Evolutionary conservation across 2,888 invertebrate species (phyloP).

Genomic region (Troilus luridus): DNA sequence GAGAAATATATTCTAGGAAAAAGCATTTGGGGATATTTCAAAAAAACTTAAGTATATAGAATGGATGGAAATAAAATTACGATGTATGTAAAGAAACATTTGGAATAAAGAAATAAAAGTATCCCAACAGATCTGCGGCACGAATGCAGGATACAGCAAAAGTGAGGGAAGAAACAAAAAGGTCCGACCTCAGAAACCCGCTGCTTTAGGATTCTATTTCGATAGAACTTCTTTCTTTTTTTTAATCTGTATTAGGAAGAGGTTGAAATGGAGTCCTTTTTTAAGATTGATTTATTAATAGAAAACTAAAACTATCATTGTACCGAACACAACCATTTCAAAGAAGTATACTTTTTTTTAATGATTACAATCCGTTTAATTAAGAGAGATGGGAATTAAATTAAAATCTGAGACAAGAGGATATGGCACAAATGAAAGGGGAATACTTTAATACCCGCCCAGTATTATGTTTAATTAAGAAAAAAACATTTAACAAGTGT

Average conservation of each 20-base stretch:
- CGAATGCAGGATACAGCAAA: background rate
- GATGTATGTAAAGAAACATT: background rate
- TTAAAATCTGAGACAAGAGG: constrained; percentile 1
- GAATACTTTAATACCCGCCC: background rate
- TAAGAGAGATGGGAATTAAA: constrained; percentile 22
- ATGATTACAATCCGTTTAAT: background rate
- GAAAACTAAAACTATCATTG: background rate
- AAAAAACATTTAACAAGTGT: background rate
- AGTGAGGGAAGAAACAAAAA: background rate
- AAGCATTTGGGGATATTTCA: background rate
- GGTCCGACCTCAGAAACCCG: background rate
- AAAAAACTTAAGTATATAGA: background rate
- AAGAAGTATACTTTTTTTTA: background rate
- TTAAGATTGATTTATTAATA: background rate
- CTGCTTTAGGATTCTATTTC: too few relatives aligned
- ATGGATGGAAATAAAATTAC: background rate
- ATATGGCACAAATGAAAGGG: constrained; percentile 6
- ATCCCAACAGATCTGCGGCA: background rate
- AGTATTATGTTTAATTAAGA: constrained; percentile 24
- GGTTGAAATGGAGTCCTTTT: background rate
- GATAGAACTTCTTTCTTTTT: background rate
- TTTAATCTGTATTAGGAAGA: background rate
- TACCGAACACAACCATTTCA: background rate
- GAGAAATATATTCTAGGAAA: too few relatives aligned
- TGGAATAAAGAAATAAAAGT: background rate